phyloP scores from a whole-genome alignment of 2,888 invertebrate genomes.

The Biston betularia region DNA sequence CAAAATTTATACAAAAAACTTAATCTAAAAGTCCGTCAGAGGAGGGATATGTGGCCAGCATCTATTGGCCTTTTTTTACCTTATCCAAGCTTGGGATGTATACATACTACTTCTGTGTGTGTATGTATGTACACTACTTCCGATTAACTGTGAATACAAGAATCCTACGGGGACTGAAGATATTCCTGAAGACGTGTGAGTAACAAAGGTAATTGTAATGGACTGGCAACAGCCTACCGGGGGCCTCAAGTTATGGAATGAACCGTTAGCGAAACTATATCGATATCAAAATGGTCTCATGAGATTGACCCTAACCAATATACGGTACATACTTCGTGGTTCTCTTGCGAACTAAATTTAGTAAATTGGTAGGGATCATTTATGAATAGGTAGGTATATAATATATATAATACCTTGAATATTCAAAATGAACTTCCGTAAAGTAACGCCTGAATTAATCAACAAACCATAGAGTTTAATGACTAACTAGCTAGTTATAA shows the following conservation, averaged over 20 bases:
- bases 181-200: constrained; percentile 17
- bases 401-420: too few species aligned
- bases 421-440: too few species aligned
- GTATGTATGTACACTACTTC: too few species aligned
- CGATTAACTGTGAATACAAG: background rate
- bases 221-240: constrained; percentile 56
- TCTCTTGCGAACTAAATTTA: constrained; percentile 39
- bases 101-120: too few species aligned
- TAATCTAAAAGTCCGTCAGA: too few species aligned
- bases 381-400: background rate
- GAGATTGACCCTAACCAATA: constrained; percentile 56
- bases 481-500: background rate
- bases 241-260: constrained; percentile 60
- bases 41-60: too few species aligned
- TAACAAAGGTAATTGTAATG: constrained; percentile 56
- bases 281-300: constrained; percentile 58
- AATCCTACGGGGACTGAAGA: constrained; percentile 8
- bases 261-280: constrained; percentile 55
- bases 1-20: too few species aligned
- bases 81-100: too few species aligned
- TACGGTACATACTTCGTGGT: constrained; percentile 47
- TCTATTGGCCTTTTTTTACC: too few species aligned
- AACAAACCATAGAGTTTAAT: too few species aligned
- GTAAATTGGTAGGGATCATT: constrained; percentile 21
- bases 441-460: too few species aligned